Evolutionary conservation across 2,797 vertebrate species (phyloP).

Genomic region (Bradypus variegatus): DNA sequence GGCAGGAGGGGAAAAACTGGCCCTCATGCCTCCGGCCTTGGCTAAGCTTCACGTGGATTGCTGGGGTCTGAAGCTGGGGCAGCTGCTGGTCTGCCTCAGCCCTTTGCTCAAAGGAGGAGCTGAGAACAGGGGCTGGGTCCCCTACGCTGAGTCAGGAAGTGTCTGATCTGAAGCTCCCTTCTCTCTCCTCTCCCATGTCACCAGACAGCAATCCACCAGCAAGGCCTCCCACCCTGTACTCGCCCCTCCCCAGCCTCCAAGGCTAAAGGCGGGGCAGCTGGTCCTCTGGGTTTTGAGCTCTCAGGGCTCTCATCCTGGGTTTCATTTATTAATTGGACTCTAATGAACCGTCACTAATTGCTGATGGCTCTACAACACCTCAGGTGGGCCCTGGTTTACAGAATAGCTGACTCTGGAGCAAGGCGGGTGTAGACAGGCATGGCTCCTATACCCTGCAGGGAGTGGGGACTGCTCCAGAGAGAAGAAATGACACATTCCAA

Average conservation of each 20-base stretch:
- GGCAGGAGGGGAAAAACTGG: neutral
- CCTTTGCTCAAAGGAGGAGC: neutral
- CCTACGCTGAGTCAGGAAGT: neutral
- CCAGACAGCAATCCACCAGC: neutral
- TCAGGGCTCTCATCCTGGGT: slow-evolving; percentile 15
- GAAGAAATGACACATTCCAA: neutral
- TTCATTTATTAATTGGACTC: slow-evolving; percentile 48
- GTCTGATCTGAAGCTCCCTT: neutral
- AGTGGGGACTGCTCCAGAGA: neutral
- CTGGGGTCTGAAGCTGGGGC: neutral
- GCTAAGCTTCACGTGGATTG: neutral
- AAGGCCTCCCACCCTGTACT: accelerated
- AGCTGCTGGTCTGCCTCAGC: neutral
- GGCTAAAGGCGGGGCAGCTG: neutral
- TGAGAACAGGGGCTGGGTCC: neutral
- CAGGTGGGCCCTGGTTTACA: neutral
- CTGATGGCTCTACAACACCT: neutral
- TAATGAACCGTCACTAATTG: slow-evolving; percentile 42
- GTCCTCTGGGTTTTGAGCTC: neutral
- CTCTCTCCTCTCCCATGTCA: slow-evolving; percentile 22
- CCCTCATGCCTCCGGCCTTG: neutral
- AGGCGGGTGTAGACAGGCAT: accelerated
- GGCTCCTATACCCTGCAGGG: neutral
- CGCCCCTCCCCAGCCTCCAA: neutral
- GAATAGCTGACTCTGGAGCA: neutral